Evolutionary conservation across 2,113 vertebrate genomes (phyloP), one percentile per base, ranked within the genome.

Genomic region (Pelodiscus sinensis): DNA sequence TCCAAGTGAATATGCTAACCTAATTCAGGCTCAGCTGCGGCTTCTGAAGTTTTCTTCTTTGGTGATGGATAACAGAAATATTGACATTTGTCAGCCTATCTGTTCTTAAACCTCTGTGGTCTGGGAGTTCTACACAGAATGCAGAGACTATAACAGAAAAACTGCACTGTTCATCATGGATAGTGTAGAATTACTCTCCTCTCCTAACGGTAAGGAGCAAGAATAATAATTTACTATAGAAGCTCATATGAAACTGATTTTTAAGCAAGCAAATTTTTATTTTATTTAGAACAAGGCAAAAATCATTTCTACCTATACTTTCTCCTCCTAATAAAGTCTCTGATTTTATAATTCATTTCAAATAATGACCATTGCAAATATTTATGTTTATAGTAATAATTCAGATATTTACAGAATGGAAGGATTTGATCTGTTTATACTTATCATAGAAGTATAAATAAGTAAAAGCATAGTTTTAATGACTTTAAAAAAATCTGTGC

Each of bases 151-250:
- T 81, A 92, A 86, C 54, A 91, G 73, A 62, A 88, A 96, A 94
- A 93, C 85, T 51, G 60, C 65, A 71, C 25, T 81, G 54, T 95
- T 95, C 92, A 71, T 95, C 85, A 96, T 2, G 68, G 62, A 60
- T 97, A 94, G 97, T 87, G 58, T 85, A 85, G n/a, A 90, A 92
- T 92, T 91, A 84, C 77, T 95, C 60, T 80, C 50, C 25, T 38
- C 91, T 54, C 60, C 31, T 81, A 79, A 95, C 93, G 55, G 81
- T 93, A 95, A 92, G 83, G 89, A 90, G 27, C 10, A 75, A 87
- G 86, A 81, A 79, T 91, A 93, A 94, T 93, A 90, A 97, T 93
- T 95, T 97, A 93, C 60, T 95, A 65, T 51, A 87, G 27, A 54
- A 31, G 21, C 90, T 58, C 5, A 77, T 21, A 77, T 86, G 12